Evolutionary conservation across 2,888 invertebrate species (phyloP), one percentile per base, ranked within the genome.

Genomic region (Ormia ochracea): DNA sequence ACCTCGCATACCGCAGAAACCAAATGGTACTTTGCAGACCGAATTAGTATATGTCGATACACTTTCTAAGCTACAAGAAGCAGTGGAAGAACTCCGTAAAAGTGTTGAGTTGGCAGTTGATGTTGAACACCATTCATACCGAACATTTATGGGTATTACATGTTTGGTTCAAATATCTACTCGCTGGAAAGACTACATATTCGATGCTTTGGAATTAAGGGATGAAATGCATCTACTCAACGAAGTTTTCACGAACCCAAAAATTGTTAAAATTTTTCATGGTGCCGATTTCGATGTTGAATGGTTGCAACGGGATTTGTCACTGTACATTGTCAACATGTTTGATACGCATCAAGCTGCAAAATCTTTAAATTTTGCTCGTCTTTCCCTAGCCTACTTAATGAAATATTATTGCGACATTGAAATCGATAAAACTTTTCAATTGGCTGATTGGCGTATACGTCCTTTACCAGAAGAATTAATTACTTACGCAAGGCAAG

Each of bases 111-210:
- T 99, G 65, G 97, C 97, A 0, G 93, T 99, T 0, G 99, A 99
- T 91, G 91, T 99, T 59, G 96, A 96, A 91, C 97, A 98, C 89
- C 98, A 99, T 89, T 94, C 95, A 0, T 98, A 96, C 87, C 92
- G 98, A 75, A 94, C 95, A 0, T 99, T 95, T 88, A 95, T 95
- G 91, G 99, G 99, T 0, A 93, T 99, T 68, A 97, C 98, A 0
- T 99, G 99, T 88, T 91, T 99, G 2, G 94, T 99, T 90, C 99
- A 99, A 91, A 95, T 99, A 84, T 96, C 98, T 0, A 96, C 98
- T 0, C 89, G 89, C 23, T 89, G 90, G 1, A 91, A 91, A 6
- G 99, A 99, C 90, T 99, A 95, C 87, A 91, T 99, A 1, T 91
- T 99, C 12, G 99, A 99, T 87, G 94, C 98, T 0, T 89, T 99